phyloP scores from a whole-genome alignment of 2,113 vertebrate genomes.

The Mionectes macconnelli region DNA sequence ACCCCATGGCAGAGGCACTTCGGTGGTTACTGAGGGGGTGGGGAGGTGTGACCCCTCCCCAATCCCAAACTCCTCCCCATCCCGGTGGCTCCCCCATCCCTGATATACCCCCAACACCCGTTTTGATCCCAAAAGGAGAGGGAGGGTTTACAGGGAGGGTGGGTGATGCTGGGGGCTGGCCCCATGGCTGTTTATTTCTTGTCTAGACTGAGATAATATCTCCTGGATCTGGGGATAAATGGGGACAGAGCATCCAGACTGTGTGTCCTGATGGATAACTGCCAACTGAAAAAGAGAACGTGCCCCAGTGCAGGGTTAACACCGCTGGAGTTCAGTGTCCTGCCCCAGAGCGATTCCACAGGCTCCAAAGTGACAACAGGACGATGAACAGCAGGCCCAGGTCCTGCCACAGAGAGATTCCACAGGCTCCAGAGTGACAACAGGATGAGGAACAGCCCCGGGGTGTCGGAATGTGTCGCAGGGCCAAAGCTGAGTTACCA shows the following conservation, averaged over 20 bases:
- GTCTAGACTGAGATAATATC: not conserved
- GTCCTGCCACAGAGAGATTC: accelerated
- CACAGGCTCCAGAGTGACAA: accelerated
- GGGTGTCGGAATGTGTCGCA: accelerated
- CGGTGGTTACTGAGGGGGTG: not conserved
- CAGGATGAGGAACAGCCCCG: not conserved
- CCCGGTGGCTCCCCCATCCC: not conserved
- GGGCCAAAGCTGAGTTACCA: not conserved
- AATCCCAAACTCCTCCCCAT: no score
- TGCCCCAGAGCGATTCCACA: accelerated
- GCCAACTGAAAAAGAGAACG: accelerated
- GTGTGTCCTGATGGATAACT: not conserved
- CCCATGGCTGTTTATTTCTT: not conserved
- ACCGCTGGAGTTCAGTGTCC: not conserved
- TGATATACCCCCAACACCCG: accelerated
- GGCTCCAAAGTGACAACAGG: accelerated
- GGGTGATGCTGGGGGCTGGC: not conserved
- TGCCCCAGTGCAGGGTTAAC: accelerated
- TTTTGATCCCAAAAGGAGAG: not conserved
- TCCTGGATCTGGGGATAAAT: not conserved
- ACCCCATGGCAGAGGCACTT: accelerated
- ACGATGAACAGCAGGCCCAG: not conserved
- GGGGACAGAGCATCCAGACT: not conserved
- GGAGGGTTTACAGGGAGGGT: not conserved
- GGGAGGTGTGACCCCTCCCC: accelerated